Evolutionary conservation across 2,797 vertebrate species (phyloP).

Genomic region (Periophthalmus magnuspinnatus): DNA sequence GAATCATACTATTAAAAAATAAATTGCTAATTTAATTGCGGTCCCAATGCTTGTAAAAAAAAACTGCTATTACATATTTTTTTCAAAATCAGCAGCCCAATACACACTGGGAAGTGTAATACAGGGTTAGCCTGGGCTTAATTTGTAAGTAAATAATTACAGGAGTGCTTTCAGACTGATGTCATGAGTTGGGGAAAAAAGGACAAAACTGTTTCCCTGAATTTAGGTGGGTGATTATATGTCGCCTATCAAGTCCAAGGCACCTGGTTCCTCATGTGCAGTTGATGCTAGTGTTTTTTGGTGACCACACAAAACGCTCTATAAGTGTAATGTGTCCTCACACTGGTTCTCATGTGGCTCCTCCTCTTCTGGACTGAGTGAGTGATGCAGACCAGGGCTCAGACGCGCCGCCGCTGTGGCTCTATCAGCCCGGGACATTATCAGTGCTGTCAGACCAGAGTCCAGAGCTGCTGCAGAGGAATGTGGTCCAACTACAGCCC

Average conservation of each 20-base stretch:
- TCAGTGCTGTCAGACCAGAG: conserved; percentile 78
- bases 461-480: conserved; percentile 74
- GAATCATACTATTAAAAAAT: too few species aligned
- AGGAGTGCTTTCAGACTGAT: too few species aligned
- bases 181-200: too few species aligned
- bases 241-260: neutral
- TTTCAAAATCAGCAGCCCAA: too few species aligned
- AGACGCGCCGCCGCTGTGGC: conserved; percentile 62
- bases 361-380: conserved; percentile 59
- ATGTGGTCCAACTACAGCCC: conserved; percentile 69
- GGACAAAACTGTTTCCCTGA: too few species aligned
- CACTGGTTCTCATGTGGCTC: conserved; percentile 14
- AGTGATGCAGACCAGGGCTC: conserved; percentile 78
- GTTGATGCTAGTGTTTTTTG: neutral
- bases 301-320: neutral
- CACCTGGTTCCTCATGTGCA: neutral
- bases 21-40: too few species aligned
- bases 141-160: too few species aligned
- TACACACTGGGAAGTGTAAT: too few species aligned
- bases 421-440: conserved; percentile 75
- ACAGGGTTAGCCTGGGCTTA: too few species aligned
- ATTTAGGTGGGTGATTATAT: neutral
- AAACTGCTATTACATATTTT: too few species aligned
- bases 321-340: conserved; percentile 30
- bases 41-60: too few species aligned